Evolutionary conservation across 2,113 vertebrate species (phyloP), one percentile per base, ranked within the genome.

Genomic region (Phaetusa simplex): DNA sequence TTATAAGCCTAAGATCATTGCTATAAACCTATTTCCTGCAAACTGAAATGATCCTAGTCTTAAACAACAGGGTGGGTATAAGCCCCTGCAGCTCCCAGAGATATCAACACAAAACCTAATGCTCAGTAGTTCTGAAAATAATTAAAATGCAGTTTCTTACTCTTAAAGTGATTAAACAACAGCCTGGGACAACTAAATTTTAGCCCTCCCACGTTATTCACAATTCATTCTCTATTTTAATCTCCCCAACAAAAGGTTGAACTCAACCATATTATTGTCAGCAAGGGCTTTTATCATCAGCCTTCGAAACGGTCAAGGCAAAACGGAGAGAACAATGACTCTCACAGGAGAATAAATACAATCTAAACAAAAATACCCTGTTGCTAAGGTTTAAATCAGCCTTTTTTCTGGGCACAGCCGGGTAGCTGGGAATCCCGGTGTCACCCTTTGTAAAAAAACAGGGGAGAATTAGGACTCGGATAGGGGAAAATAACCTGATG

Each of bases 221-320:
- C 79, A 65, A 97, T 84, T 96, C 84, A 84, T 65, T 86, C 93
- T 74, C 91, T 90, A 67, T 95, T 97, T 97, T 93, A 95, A 95
- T 88, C 86, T 82, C 62, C 55, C 47, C 91, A 94, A 67, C 91
- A 97, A 93, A 94, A 93, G 85, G 80, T 88, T 90, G 82, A 83
- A 82, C 86, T 82, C 81, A 71, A 86, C 43, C 22, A 36, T 19
- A 62, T 59, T 79, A 71, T 93, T 90, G 95, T 86, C 94, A 91
- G 94, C 8, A 10, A 47, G 77, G 82, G 88, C 72, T 93, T 95
- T 90, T 88, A 91, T 67, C 91, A 78, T 19, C 88, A 76, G 91
- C 84, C 94, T 91, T 86, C 22, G 8, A n/a, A 61, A 34, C 4
- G 5, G 91, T 67, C 71, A 69, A 82, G 96, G 96, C 89, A 11